A percentile compares a stretch with the other conserved stretches of the same genome.
Evolutionary conservation across 1,140 invertebrate genomes (phyloP).

Genomic region (Plutomurus gul): DNA sequence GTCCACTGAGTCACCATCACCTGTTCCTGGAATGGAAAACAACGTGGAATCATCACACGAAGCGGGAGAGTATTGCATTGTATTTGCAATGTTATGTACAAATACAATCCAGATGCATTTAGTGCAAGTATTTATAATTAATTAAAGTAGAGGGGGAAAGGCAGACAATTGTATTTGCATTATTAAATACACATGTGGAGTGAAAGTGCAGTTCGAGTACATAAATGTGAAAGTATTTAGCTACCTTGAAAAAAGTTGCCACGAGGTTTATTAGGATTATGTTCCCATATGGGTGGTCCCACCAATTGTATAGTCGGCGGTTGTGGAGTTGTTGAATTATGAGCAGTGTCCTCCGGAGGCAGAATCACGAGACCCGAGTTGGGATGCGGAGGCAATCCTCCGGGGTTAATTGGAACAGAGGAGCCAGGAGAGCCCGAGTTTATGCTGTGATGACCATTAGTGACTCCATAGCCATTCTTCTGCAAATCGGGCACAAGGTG

Average conservation of each 20-base stretch:
- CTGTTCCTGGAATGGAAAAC: neutral
- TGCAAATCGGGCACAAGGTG: conserved; percentile 95
- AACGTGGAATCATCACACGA: too few relatives aligned
- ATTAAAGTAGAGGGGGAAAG: too few relatives aligned
- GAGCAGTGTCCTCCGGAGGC: conserved; percentile 41
- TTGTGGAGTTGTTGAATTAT: conserved; percentile 53
- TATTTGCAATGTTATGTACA: too few relatives aligned
- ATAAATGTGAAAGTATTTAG: too few relatives aligned
- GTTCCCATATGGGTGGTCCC: conserved; percentile 53
- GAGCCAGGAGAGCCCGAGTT: neutral
- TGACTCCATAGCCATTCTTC: conserved; percentile 67
- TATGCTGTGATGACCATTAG: conserved; percentile 42
- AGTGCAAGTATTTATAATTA: too few relatives aligned
- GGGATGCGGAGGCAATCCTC: conserved; percentile 34
- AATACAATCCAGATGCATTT: too few relatives aligned
- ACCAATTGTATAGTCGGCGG: conserved; percentile 52
- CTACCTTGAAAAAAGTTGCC: conserved; percentile 48
- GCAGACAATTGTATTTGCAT: too few relatives aligned
- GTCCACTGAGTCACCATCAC: conserved; percentile 56
- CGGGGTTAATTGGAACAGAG: neutral
- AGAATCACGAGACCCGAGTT: conserved; percentile 51
- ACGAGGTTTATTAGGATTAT: conserved; percentile 47
- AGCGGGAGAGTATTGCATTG: too few relatives aligned
- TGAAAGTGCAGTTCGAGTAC: too few relatives aligned
- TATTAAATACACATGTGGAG: too few relatives aligned